These are phyloP conservation scores for Lacerta viridis DNA, from an alignment of 2,797 vertebrate species.

Conservation along the genomic window DNA sequence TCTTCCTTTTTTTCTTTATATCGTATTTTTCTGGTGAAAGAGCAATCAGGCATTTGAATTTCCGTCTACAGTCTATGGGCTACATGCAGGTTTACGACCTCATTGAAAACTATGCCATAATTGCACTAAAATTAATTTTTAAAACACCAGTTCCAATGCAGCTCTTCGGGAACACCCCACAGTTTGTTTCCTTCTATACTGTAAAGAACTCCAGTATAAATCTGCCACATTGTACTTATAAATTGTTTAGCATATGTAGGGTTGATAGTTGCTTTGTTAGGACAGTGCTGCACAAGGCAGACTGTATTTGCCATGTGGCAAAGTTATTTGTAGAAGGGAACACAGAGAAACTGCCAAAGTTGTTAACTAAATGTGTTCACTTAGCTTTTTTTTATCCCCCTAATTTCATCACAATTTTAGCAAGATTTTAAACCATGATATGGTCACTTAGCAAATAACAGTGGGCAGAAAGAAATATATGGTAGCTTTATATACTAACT, in stretches of 20 bases:
- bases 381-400: not conserved
- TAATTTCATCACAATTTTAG: not conserved
- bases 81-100: not conserved
- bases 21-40: not conserved
- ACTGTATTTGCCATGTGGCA: conserved; percentile 9
- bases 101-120: too few species aligned
- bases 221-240: not conserved
- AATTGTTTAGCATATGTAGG: not conserved
- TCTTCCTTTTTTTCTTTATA: not conserved
- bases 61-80: not conserved
- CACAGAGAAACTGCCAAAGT: conserved; percentile 12
- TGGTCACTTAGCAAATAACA: not conserved
- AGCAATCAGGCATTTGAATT: not conserved
- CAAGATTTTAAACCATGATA: not conserved
- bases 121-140: not conserved
- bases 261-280: not conserved
- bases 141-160: not conserved
- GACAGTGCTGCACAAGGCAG: not conserved
- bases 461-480: not conserved
- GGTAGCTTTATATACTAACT: not conserved
- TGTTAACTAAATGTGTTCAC: not conserved
- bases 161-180: not conserved
- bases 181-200: not conserved
- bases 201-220: not conserved
- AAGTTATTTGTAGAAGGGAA: conserved; percentile 17